These are phyloP conservation scores for Sesia apiformis DNA, from an alignment of 2,888 invertebrate species.

Conservation along the genomic window DNA sequence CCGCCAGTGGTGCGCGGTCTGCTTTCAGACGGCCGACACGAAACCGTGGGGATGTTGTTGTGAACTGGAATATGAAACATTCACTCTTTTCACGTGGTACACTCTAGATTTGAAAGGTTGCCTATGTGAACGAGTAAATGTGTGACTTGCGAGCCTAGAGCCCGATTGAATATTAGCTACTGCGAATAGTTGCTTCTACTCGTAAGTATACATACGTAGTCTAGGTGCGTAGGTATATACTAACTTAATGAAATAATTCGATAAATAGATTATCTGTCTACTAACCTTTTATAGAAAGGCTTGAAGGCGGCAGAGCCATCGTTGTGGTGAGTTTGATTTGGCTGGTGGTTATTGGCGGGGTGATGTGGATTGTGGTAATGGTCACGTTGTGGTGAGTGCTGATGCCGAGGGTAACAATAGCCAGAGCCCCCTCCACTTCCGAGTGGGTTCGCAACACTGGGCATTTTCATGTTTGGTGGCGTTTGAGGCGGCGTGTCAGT, in stretches of 20 bases:
- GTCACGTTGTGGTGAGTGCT: conserved; percentile 72
- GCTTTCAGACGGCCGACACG: conserved; percentile 83
- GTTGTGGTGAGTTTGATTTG: conserved; percentile 65
- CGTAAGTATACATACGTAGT: no score
- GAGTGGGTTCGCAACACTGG: conserved; percentile 83
- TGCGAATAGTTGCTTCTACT: neutral
- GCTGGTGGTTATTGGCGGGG: conserved; percentile 61
- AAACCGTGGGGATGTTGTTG: conserved; percentile 83
- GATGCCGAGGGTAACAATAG: conserved; percentile 69
- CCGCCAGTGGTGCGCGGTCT: conserved; percentile 50
- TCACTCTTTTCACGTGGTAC: conserved; percentile 50
- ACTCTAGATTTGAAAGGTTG: conserved; percentile 2
- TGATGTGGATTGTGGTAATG: conserved; percentile 73
- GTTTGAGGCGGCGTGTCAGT: conserved; percentile 95
- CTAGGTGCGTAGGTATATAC: no score
- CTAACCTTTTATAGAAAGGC: conserved; percentile 92
- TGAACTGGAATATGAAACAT: conserved; percentile 73
- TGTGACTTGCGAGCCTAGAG: neutral
- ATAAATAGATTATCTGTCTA: conserved; percentile 11
- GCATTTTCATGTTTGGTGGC: conserved; percentile 94
- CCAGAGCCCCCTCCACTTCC: conserved; percentile 77
- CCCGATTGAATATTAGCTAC: neutral
- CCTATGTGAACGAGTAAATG: conserved; percentile 1
- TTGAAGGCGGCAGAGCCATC: conserved; percentile 84
- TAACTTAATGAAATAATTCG: no score